Evolutionary conservation across 2,113 vertebrate genomes (phyloP), one percentile per base, ranked within the genome.

Genomic region (Pluvianellus socialis): DNA sequence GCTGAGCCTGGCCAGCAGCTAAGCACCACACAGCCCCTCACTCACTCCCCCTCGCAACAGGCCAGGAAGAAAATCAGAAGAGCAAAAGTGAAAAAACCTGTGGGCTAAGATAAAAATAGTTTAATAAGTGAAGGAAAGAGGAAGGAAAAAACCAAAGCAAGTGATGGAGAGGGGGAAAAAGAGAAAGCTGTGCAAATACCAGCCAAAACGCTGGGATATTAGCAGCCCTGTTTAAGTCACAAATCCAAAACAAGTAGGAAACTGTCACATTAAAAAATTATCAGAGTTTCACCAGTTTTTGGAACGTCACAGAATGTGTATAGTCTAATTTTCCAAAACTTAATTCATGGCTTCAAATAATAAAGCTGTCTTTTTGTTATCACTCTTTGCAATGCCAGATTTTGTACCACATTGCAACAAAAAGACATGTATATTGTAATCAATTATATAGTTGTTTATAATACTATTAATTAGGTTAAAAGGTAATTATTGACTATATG

Each of bases 381-480:
- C 2, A 3, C 23, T 61, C 22, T 53, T 1, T 4, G 55, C 45
- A 76, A 55, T n/a, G 62, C 6, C 67, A 82, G 32, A 38, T 92
- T 79, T 56, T 40, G 17, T 42, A 86, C 67, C 9, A 49, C 61
- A 19, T 1, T 50, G 56, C 50, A 85, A 59, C 28, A 53, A n/a
- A 80, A 4, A 11, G 1, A 18, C 5, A 45, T 0, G 0, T 16
- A 59, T 20, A 59, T 23, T 53, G 21, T 40, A 53, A 82, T 38
- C 0, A 0, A 79, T 38, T 35, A 47, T 17, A 33, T 32, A 79
- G 32, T 40, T 88, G 28, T 14, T 82, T 68, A 18, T 19, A 75
- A 8, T 23, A 30, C 12, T 33, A 33, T 35, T 49, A 56, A 84
- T 58, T 14, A 52, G 5, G 23, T 62, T 66, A 70, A 71, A 82